These are phyloP conservation scores for Rhadina sibilatrix DNA, from an alignment of 2,113 vertebrate species.

Conservation along the genomic window DNA sequence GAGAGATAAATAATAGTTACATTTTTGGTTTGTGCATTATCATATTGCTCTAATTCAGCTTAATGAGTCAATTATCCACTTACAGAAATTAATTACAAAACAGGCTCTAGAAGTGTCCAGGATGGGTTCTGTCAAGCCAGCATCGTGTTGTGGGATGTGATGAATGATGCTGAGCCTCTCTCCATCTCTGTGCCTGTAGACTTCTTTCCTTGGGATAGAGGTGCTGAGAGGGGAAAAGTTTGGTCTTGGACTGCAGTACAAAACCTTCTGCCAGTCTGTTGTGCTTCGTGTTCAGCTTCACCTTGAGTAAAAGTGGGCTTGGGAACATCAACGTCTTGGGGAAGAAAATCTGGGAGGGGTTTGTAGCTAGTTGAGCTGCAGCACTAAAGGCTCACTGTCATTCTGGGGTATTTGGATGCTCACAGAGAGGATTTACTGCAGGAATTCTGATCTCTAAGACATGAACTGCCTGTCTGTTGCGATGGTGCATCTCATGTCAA, in stretches of 20 bases:
- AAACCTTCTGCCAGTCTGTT: background rate
- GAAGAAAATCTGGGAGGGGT: background rate
- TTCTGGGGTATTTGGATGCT: background rate
- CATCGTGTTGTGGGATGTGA: background rate
- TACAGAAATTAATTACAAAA: conserved; percentile 16
- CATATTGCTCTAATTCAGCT: background rate
- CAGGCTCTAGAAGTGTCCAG: background rate
- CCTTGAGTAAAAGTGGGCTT: background rate
- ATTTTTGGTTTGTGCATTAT: background rate
- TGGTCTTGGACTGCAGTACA: background rate
- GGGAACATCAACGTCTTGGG: background rate
- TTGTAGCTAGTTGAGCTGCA: background rate
- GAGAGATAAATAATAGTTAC: background rate
- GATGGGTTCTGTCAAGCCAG: background rate
- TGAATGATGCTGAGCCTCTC: background rate
- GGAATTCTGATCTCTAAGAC: background rate
- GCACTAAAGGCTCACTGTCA: background rate
- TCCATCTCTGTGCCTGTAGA: background rate
- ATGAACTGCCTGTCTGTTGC: background rate
- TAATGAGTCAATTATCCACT: conserved; percentile 15
- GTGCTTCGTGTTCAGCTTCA: background rate
- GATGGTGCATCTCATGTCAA: background rate
- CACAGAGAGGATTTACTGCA: background rate
- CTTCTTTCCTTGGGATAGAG: background rate
- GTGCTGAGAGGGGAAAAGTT: background rate